A percentile compares a stretch with the other conserved stretches of the same genome.
These are phyloP conservation scores for Tenrec ecaudatus DNA, from an alignment of 2,113 vertebrate species.

Conservation along the genomic window DNA sequence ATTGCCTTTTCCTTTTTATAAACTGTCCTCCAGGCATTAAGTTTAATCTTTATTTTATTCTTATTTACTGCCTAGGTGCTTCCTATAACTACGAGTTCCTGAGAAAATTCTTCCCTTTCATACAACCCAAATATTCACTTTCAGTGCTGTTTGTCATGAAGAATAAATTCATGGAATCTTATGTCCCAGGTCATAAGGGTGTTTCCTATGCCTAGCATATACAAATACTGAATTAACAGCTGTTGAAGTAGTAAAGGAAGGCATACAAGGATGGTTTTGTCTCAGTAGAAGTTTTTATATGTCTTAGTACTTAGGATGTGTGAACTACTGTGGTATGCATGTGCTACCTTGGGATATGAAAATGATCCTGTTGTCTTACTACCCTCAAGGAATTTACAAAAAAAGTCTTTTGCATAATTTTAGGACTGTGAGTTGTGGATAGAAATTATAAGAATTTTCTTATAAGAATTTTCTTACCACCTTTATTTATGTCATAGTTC, in stretches of 20 bases:
- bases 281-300: not conserved
- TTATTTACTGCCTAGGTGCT: not conserved
- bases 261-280: not conserved
- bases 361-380: not conserved
- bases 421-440: not conserved
- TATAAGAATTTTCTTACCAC: not conserved
- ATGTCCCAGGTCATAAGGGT: not conserved
- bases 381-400: not conserved
- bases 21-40: not conserved
- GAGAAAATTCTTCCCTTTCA: slow-evolving; percentile 24
- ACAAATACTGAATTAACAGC: not conserved
- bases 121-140: not conserved
- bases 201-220: not conserved
- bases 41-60: slow-evolving; percentile 36
- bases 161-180: not conserved
- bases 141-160: slow-evolving; percentile 12
- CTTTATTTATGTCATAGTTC: not conserved
- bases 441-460: not conserved
- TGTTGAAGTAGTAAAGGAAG: not conserved
- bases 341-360: not conserved
- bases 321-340: not conserved
- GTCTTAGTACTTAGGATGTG: not conserved
- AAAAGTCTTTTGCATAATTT: not conserved
- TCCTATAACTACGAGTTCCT: not conserved
- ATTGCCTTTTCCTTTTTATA: slow-evolving; percentile 29